Base-by-base conservation (phyloP, 2,113 vertebrate species). In the Oreochromis niloticus region DNA sequence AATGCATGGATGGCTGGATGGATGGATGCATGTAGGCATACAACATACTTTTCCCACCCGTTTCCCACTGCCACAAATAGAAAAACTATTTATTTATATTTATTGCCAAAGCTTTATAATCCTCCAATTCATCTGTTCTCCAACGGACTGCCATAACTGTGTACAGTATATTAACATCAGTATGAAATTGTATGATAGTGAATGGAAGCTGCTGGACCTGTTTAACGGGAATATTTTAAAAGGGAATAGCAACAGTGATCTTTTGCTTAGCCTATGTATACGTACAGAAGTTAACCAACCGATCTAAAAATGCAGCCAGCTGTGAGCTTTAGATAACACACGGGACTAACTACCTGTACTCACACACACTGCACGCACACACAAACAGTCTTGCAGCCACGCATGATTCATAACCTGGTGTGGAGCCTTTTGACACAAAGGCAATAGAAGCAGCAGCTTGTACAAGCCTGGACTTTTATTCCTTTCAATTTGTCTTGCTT, bases 401-500 rank as follows among this genome's bases (percentile, higher is more conserved):
- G 2, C 59, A 84, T 96, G 95, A 96, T 95, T 94, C 95, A 96
- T 95, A 95, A 92, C 90, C 94, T 84, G 85, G 86, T 87, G 91
- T 68, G 90, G 73, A 86, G 92, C 91, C 89, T 92, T 91, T 88
- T 95, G 95, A 96, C 95, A 96, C 91, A 91, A 91, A 96, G 89
- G 91, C 88, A 90, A 95, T 93, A 90, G 94, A 81, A 95, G 93
- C 93, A 94, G 94, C 92, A 92, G 91, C 92, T 80, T 87, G 93
- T 92, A 94, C 94, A 92, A 93, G 89, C 90, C 91, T 81, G 85
- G 83, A 90, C 91, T 95, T 96, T 96, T 96, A 96, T 96, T 95
- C 94, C 89, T 95, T 95, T 95, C 96, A 93, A 96, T 96, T 96
- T 95, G 94, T 96, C 96, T 96, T 96, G 95, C 94, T 96, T 96